Conservation (phyloP, 2,888 invertebrate species). For the Electrophaes corylata region DNA sequence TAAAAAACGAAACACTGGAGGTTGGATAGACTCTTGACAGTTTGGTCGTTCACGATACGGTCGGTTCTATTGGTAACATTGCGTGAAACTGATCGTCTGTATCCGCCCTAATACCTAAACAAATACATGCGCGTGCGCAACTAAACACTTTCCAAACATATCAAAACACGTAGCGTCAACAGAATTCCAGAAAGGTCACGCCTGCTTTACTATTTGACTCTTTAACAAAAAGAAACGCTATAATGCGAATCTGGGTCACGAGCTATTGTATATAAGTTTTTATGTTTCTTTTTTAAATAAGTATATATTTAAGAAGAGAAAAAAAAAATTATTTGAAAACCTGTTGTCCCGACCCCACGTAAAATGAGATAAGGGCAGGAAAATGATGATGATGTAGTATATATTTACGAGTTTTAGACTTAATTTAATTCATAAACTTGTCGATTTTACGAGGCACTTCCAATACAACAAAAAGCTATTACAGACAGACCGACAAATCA, state of each 20-base stretch:
- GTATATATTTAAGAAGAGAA: no score
- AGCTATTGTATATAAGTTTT: not conserved
- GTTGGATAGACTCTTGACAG: no score
- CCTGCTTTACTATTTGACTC: slow-evolving; percentile 27
- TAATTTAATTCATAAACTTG: not conserved
- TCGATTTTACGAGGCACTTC: slow-evolving; percentile 11
- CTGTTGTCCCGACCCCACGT: no score
- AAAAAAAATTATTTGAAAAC: no score
- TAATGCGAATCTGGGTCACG: not conserved
- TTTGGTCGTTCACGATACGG: no score
- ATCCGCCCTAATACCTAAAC: slow-evolving; percentile 4
- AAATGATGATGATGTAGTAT: no score
- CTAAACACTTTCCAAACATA: slow-evolving; percentile 43
- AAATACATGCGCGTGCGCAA: slow-evolving; percentile 34
- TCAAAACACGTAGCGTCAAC: slow-evolving; percentile 28
- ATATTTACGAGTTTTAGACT: no score
- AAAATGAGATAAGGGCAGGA: no score
- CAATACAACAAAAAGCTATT: slow-evolving; percentile 16
- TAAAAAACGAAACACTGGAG: no score
- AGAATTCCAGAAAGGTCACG: slow-evolving; percentile 34
- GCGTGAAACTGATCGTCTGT: not conserved
- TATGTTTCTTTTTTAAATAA: no score
- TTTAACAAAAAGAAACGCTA: not conserved
- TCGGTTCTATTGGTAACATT: not conserved
- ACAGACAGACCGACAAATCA: slow-evolving; percentile 32